phyloP scores from a whole-genome alignment of 2,888 invertebrate genomes.

The Hypercompe scribonia region DNA sequence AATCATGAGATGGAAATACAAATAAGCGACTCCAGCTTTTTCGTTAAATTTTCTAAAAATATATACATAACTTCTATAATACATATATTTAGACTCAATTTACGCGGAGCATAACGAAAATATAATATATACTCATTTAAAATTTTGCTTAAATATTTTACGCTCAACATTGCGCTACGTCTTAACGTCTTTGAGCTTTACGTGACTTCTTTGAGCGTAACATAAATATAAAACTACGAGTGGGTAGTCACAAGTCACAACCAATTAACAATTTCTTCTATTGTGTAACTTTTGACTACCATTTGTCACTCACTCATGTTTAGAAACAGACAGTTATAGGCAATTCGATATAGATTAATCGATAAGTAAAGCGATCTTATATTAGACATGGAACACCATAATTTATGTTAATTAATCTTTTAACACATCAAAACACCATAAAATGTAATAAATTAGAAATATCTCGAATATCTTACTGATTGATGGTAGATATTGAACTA shows the following conservation, averaged over 20 bases:
- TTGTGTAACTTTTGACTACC: constrained; percentile 2
- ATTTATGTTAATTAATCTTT: constrained; percentile 28
- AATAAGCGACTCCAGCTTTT: too few species aligned
- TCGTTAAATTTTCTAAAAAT: too few species aligned
- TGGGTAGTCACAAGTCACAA: constrained; percentile 3
- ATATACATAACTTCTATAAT: too few species aligned
- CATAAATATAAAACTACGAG: background rate
- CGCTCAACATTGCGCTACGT: too few species aligned
- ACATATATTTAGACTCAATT: too few species aligned
- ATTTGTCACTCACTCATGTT: background rate
- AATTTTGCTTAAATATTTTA: too few species aligned
- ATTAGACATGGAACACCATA: constrained; percentile 8
- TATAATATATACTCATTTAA: too few species aligned
- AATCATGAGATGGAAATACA: too few species aligned
- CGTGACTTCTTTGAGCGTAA: too few species aligned
- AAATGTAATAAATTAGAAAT: constrained; percentile 30
- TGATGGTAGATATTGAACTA: constrained; percentile 34
- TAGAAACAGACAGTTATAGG: constrained; percentile 10
- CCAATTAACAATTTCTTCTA: background rate
- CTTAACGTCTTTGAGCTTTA: too few species aligned
- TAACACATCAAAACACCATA: constrained; percentile 29
- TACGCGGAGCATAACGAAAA: too few species aligned
- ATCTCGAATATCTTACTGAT: constrained; percentile 38
- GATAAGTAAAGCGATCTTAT: constrained; percentile 18
- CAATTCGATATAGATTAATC: constrained; percentile 15